A percentile compares a stretch with the other conserved stretches of the same genome.
Conservation (phyloP, 2,888 invertebrate genomes). For the Escarpia spicata region DNA sequence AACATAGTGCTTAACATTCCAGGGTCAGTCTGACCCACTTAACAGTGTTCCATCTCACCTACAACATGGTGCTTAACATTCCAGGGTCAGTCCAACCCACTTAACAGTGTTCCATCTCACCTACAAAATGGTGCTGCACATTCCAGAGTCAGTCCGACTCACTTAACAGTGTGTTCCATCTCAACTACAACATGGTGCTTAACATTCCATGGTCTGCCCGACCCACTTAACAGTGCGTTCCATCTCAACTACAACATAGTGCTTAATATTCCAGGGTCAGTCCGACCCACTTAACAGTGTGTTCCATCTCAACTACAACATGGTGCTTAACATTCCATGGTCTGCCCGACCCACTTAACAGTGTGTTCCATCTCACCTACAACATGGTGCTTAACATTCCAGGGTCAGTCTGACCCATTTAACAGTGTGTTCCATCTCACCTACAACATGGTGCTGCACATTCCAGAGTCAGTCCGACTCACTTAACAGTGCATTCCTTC, state of each 20-base stretch:
- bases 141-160: conserved; percentile 93
- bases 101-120: conserved; percentile 99
- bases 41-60: conserved; percentile 99
- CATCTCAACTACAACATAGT: conserved; percentile 99
- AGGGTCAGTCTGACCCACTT: conserved; percentile 94
- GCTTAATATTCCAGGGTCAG: conserved; percentile 85
- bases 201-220: conserved; percentile 90
- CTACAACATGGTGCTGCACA: conserved; percentile 97
- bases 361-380: conserved; percentile 98
- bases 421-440: conserved; percentile 99
- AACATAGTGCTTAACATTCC: conserved; percentile 95
- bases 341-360: conserved; percentile 94
- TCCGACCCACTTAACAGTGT: conserved; percentile 98
- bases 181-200: conserved; percentile 99
- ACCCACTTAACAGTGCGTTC: conserved; percentile 98
- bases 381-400: conserved; percentile 95
- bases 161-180: conserved; percentile 97
- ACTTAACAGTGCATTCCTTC: conserved; percentile 97
- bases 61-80: conserved; percentile 97
- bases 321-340: conserved; percentile 97
- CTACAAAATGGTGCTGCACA: conserved; percentile 97
- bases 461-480: conserved; percentile 93
- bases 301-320: conserved; percentile 98
- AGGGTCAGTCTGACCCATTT: conserved; percentile 94
- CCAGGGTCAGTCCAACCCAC: conserved; percentile 92